These are phyloP conservation scores for Gymnopithys bicolor DNA, from an alignment of 2,797 vertebrate genomes.

Conservation along the genomic window DNA sequence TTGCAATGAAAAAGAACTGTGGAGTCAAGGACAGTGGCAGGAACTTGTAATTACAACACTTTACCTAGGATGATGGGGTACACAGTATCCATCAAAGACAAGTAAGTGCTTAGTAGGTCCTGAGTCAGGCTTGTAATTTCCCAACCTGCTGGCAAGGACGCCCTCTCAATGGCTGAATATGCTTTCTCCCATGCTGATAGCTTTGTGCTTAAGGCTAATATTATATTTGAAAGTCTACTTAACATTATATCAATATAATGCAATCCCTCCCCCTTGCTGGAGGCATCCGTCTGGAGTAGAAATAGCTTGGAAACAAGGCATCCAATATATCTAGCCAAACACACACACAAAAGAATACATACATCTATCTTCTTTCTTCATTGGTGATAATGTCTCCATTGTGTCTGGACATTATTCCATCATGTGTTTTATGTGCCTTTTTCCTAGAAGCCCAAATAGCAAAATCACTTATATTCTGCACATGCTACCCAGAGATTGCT, in stretches of 20 bases:
- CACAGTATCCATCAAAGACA: background rate
- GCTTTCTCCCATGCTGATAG: background rate
- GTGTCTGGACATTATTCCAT: background rate
- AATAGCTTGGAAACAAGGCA: background rate
- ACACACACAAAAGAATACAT: background rate
- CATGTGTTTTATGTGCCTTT: background rate
- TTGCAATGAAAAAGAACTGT: background rate
- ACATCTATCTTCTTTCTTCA: background rate
- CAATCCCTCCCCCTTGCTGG: background rate
- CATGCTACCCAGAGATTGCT: background rate
- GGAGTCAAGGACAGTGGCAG: background rate
- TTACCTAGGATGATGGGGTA: background rate
- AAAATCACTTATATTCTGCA: background rate
- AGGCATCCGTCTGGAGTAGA: background rate
- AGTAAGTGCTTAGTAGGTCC: background rate
- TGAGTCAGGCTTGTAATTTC: conserved; percentile 26
- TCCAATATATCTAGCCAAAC: background rate
- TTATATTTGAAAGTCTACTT: conserved; percentile 15
- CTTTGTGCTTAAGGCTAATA: conserved; percentile 2
- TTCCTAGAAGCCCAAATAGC: background rate
- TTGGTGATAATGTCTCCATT: background rate
- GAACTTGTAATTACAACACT: background rate
- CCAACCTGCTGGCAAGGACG: background rate
- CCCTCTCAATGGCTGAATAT: background rate
- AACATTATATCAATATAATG: background rate